Conservation (phyloP, 2,888 invertebrate species). For the Mimumesa dahlbomi region DNA sequence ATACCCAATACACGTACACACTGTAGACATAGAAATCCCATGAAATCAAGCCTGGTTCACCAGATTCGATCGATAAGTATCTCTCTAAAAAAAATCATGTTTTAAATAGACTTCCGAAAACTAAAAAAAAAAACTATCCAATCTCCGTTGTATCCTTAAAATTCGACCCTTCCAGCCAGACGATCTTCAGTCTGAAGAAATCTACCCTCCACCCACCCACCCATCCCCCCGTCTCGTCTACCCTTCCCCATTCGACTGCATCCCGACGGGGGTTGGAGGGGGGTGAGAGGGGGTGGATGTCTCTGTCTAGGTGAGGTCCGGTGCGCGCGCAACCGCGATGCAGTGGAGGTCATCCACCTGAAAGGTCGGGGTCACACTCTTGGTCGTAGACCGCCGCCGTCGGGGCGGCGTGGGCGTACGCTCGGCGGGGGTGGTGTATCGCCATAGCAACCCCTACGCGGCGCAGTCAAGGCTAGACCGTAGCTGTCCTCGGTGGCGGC, state of each 20-base stretch:
- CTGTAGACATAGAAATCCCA: too few species aligned
- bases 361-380: constrained; percentile 80
- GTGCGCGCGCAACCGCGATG: constrained; percentile 76
- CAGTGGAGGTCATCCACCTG: constrained; percentile 81
- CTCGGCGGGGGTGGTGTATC: constrained; percentile 64
- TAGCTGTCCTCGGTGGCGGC: constrained; percentile 66
- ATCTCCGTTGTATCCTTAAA: constrained; percentile 26
- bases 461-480: constrained; percentile 78
- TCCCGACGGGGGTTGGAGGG: constrained; percentile 25
- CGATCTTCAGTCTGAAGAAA: constrained; percentile 51
- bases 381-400: constrained; percentile 66
- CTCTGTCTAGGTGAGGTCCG: constrained; percentile 63
- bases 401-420: constrained; percentile 44
- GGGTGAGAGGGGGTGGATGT: constrained; percentile 20
- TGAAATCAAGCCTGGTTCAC: too few species aligned
- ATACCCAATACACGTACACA: too few species aligned
- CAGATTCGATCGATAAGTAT: too few species aligned
- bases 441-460: constrained; percentile 77
- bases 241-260: constrained; percentile 18
- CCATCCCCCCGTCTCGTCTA: background rate
- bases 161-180: constrained; percentile 20
- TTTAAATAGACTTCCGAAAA: too few species aligned
- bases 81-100: background rate
- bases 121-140: too few species aligned
- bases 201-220: background rate